Evolutionary conservation across 2,888 invertebrate genomes (phyloP), one percentile per base, ranked within the genome.

Genomic region (Meliscaeva auricollis): DNA sequence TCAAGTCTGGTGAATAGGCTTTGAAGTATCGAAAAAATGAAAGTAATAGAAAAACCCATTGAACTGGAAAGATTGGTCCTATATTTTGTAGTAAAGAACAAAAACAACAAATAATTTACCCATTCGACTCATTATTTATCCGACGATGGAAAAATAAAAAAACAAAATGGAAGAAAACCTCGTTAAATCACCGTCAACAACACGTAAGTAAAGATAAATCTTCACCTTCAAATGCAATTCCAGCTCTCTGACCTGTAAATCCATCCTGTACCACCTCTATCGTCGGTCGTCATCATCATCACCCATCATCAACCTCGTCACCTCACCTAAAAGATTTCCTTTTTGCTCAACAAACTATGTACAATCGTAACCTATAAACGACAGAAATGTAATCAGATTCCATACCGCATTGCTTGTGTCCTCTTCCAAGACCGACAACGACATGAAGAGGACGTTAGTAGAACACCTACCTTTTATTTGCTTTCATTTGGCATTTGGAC

Each of bases 181-280:
- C 66, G 17, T 66, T 66, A 66, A 66, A 66, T 66, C 66, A 66
- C 50, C 22, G 66, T 50, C 22, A 22, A 22, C 50, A 50, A 64
- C 48, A 66, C 35, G 35, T 48, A 35, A 50, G 50, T 46, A 8
- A 46, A 66, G 48, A 66, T 50, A 50, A 50, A 50, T 50, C 35
- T 50, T 32, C 38, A 50, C 20, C 54, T 56, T 50, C 46, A 79
- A 79, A 79, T 70, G 64, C 58, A 69, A 74, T 84, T 84, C 50
- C 69, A 66, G 58, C 60, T 84, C 79, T 35, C 46, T 84, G 79
- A 84, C 78, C 83, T 66, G 79, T 75, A 70, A 84, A 66, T 30
- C 15, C 35, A 35, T 79, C 70, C 60, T 38, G 56, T 20, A 20
- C 56, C 20, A n/a, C 13, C 35, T 11, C n/a, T 26, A 22, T 56